phyloP scores from a whole-genome alignment of 2,113 vertebrate species.

The Lamprologus ornatipinnis region DNA sequence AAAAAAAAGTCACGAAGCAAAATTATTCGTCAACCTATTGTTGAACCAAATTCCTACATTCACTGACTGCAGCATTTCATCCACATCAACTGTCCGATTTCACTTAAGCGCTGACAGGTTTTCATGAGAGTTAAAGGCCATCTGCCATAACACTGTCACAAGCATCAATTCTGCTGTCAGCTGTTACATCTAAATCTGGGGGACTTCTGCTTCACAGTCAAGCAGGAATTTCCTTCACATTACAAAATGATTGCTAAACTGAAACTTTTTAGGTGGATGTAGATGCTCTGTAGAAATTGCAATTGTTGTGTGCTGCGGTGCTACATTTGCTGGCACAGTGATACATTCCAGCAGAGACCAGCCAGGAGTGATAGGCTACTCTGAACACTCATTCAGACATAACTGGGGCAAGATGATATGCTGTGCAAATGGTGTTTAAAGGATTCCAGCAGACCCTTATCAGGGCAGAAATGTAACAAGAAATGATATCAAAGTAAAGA shows the following conservation, averaged over 20 bases:
- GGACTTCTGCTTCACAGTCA: not conserved
- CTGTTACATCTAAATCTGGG: conserved; percentile 39
- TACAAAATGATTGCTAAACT: not conserved
- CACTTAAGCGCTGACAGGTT: conserved; percentile 10
- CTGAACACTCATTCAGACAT: conserved; percentile 13
- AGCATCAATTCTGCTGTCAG: conserved; percentile 17
- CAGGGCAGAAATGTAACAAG: not conserved
- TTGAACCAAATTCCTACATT: not conserved
- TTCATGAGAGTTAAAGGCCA: conserved; percentile 23
- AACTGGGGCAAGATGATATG: conserved; percentile 34
- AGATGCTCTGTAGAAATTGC: not conserved
- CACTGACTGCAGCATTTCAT: conserved; percentile 5
- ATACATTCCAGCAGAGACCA: conserved; percentile 22
- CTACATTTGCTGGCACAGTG: conserved; percentile 9
- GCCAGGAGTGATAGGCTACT: conserved; percentile 13
- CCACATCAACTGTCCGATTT: conserved; percentile 28
- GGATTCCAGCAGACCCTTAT: not conserved
- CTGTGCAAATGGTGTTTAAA: not conserved
- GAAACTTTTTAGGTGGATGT: not conserved
- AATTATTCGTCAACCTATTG: not conserved
- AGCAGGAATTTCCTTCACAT: conserved; percentile 9
- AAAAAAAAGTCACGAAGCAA: not conserved
- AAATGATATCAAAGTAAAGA: not conserved
- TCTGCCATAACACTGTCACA: conserved; percentile 32
- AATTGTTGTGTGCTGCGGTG: not conserved